phyloP scores from a whole-genome alignment of 1,140 invertebrate genomes.

The Orchesella cincta region DNA sequence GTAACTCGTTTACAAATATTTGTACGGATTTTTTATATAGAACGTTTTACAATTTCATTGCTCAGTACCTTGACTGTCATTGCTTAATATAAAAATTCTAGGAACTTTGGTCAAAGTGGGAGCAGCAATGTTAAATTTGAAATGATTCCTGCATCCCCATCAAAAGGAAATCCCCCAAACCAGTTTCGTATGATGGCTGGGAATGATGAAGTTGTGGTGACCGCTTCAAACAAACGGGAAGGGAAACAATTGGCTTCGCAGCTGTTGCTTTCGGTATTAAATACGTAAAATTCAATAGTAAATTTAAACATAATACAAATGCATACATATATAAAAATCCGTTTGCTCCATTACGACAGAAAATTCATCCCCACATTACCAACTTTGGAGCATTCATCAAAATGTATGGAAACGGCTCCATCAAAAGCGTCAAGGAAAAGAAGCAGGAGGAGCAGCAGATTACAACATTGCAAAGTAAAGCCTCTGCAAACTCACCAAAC shows the following conservation, averaged over 20 bases:
- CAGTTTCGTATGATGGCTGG: constrained; percentile 93
- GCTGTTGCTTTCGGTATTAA: constrained; percentile 80
- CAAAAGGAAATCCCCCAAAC: constrained; percentile 87
- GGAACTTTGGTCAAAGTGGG: constrained; percentile 87
- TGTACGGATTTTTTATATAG: too few relatives aligned
- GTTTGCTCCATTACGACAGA: constrained; percentile 56
- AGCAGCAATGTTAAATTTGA: constrained; percentile 80
- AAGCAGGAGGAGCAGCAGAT: constrained; percentile 94
- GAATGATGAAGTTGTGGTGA: constrained; percentile 69
- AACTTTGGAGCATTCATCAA: constrained; percentile 93
- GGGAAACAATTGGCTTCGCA: constrained; percentile 97
- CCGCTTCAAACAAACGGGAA: constrained; percentile 89
- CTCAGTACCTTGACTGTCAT: too few relatives aligned
- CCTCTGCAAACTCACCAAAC: constrained; percentile 88
- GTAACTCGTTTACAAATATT: too few relatives aligned
- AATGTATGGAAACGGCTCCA: constrained; percentile 88
- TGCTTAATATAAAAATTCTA: too few relatives aligned
- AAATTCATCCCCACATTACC: constrained; percentile 85
- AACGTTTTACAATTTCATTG: too few relatives aligned
- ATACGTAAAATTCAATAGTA: background rate
- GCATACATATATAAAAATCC: background rate
- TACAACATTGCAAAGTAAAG: constrained; percentile 84
- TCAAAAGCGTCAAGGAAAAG: constrained; percentile 90
- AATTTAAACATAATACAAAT: background rate
- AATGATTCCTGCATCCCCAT: constrained; percentile 65